phyloP scores from a whole-genome alignment of 2,888 invertebrate species.

The Ethmia dodecea region DNA sequence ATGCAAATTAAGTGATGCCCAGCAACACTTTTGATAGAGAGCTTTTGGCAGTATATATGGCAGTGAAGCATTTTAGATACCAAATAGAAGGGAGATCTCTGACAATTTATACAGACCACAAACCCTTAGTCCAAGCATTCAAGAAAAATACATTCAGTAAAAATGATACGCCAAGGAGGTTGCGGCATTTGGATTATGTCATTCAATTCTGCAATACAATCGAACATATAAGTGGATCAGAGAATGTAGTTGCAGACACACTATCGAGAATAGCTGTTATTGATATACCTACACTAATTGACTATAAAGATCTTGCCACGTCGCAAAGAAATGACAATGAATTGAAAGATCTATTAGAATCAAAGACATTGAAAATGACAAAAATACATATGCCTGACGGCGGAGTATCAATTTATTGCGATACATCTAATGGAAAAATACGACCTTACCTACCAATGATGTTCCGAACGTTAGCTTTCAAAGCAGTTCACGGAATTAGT shows the following conservation, averaged over 20 bases:
- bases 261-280: conserved; percentile 21
- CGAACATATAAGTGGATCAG: conserved; percentile 23
- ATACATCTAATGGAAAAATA: not conserved
- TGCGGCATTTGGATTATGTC: conserved; percentile 14
- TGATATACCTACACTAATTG: not conserved
- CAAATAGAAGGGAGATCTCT: conserved; percentile 6
- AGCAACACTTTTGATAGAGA: conserved; percentile 15
- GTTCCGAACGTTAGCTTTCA: conserved; percentile 2
- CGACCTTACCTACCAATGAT: conserved; percentile 3
- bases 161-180: conserved; percentile 11
- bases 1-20: conserved; percentile 30
- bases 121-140: conserved; percentile 14
- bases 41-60: conserved; percentile 15
- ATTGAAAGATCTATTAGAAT: not conserved
- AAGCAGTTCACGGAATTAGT: conserved; percentile 2
- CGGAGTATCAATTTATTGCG: not conserved
- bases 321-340: not conserved
- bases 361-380: not conserved
- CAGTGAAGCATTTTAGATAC: conserved; percentile 13
- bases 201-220: conserved; percentile 33
- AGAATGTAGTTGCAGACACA: conserved; percentile 30
- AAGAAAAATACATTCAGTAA: not conserved
- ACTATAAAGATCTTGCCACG: not conserved
- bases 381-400: not conserved
- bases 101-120: conserved; percentile 15